These are phyloP conservation scores for Xylocopa sonorina DNA, from an alignment of 1,140 invertebrate species.

Conservation along the genomic window DNA sequence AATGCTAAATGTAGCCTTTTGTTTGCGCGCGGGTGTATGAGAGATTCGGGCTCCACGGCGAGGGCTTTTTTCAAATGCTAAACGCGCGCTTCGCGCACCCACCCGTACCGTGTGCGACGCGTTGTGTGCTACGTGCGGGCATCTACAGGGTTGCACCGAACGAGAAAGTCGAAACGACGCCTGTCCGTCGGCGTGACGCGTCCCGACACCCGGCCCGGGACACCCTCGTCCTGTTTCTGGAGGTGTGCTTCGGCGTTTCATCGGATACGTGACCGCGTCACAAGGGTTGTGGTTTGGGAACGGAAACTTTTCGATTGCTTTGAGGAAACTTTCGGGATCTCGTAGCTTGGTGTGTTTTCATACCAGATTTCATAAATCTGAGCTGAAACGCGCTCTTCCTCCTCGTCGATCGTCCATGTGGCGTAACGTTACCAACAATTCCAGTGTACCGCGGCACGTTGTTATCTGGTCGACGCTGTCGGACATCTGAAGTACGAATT, in stretches of 20 bases:
- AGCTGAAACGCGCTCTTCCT: neutral
- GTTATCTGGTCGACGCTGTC: neutral
- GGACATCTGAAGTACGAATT: neutral
- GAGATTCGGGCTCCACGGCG: conserved; percentile 55
- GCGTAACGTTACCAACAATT: neutral
- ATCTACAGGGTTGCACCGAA: conserved; percentile 65
- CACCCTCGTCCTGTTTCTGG: too few relatives aligned
- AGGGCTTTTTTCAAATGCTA: conserved; percentile 73
- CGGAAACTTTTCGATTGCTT: too few relatives aligned
- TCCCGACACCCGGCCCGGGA: conserved; percentile 22
- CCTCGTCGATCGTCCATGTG: too few relatives aligned
- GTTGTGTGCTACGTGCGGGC: conserved; percentile 44
- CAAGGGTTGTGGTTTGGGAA: neutral
- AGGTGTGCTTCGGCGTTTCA: neutral
- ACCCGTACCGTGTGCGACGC: conserved; percentile 37
- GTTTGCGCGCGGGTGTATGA: conserved; percentile 67
- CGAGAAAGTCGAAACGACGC: conserved; percentile 48
- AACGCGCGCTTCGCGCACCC: conserved; percentile 66
- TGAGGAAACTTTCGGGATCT: too few relatives aligned
- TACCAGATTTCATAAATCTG: too few relatives aligned
- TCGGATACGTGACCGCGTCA: neutral
- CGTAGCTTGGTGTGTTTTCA: too few relatives aligned
- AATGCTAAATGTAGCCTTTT: conserved; percentile 77
- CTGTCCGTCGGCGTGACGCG: neutral
- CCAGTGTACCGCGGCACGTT: neutral